A percentile compares a stretch with the other conserved stretches of the same genome.
Conservation (phyloP, 2,113 vertebrate species). For the Phalacrocorax brasilianus region DNA sequence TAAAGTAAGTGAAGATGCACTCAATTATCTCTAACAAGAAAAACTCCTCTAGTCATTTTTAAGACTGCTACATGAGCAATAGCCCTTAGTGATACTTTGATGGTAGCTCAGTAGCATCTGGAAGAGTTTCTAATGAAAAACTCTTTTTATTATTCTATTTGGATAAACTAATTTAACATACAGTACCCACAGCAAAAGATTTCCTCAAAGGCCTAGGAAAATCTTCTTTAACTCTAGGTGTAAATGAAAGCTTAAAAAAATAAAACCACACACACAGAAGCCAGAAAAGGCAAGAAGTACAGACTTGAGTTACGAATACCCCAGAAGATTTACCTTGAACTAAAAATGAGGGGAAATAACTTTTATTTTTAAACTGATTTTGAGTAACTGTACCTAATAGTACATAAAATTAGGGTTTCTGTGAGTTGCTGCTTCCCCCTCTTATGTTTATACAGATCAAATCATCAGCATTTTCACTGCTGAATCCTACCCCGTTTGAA, state of each 20-base stretch:
- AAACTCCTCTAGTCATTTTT: not conserved
- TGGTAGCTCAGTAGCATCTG: not conserved
- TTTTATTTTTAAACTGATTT: not conserved
- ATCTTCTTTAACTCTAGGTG: not conserved
- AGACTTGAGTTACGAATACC: not conserved
- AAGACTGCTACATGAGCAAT: not conserved
- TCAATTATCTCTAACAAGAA: not conserved
- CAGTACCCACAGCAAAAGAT: not conserved
- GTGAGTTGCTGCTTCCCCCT: not conserved
- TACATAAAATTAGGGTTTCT: not conserved
- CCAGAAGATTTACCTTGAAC: not conserved
- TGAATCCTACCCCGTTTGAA: not conserved
- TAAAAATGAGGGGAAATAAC: not conserved
- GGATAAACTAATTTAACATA: not conserved
- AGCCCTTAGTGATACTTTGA: not conserved
- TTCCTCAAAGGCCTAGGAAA: not conserved
- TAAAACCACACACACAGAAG: not conserved
- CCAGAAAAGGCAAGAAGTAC: not conserved
- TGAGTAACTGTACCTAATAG: not conserved
- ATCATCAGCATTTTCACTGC: not conserved
- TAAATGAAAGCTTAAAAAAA: not conserved
- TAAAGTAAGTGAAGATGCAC: not conserved
- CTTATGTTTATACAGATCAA: not conserved
- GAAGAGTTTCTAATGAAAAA: not conserved
- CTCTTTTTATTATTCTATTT: not conserved